phyloP scores from a whole-genome alignment of 2,888 invertebrate species.

The Ceratothoa steindachneri region DNA sequence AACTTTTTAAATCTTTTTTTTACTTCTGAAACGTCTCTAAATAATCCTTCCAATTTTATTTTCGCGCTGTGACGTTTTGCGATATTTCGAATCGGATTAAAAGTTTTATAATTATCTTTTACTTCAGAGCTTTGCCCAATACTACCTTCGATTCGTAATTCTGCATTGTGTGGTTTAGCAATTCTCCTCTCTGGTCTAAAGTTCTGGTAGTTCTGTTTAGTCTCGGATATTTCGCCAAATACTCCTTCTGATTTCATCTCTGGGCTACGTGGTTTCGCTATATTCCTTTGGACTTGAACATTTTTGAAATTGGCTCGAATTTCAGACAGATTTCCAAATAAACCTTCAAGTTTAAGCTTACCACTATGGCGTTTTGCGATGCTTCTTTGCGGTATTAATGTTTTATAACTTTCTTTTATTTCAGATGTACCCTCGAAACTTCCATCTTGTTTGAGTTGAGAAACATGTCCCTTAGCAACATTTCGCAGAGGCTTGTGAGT shows the following conservation, averaged over 20 bases:
- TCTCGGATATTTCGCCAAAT: conserved; percentile 36
- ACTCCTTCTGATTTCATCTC: conserved; percentile 28
- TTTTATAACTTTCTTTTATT: conserved; percentile 29
- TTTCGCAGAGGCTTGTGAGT: conserved; percentile 15
- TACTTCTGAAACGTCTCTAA: conserved; percentile 31
- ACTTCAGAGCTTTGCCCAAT: conserved; percentile 41
- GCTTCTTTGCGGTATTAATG: conserved; percentile 19
- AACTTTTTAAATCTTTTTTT: conserved; percentile 23
- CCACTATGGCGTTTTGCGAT: conserved; percentile 29
- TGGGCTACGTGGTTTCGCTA: conserved; percentile 20
- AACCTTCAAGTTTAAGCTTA: conserved; percentile 30
- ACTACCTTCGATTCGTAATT: conserved; percentile 30
- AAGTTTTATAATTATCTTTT: conserved; percentile 25
- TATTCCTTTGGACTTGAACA: conserved; percentile 17
- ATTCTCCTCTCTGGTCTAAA: conserved; percentile 27
- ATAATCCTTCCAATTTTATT: conserved; percentile 28
- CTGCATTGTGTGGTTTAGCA: conserved; percentile 29
- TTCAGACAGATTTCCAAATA: conserved; percentile 37
- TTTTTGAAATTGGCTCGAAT: conserved; percentile 6
- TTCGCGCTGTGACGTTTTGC: conserved; percentile 32
- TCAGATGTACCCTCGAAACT: conserved; percentile 35
- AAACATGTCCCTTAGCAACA: conserved; percentile 19
- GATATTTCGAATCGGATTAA: conserved; percentile 27
- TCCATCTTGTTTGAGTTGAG: conserved; percentile 25
- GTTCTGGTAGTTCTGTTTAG: conserved; percentile 25